phyloP scores from a whole-genome alignment of 2,113 vertebrate species.

The Ibidorhyncha struthersii region DNA sequence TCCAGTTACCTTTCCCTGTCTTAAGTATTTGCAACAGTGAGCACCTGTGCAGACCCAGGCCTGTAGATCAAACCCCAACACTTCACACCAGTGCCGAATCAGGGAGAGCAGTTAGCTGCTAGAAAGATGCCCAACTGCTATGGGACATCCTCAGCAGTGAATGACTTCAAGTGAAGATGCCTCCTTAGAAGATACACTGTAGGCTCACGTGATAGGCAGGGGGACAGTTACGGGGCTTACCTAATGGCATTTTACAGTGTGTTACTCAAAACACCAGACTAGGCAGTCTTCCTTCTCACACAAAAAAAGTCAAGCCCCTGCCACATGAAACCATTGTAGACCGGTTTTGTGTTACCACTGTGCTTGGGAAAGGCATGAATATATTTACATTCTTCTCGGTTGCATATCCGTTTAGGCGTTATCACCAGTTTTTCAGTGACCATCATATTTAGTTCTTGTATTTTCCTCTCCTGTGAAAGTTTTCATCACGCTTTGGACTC shows the following conservation, averaged over 20 bases:
- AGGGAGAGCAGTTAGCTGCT: rapidly evolving
- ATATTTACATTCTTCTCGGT: background rate
- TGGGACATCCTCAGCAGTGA: background rate
- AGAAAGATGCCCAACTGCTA: background rate
- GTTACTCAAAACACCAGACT: background rate
- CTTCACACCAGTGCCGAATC: background rate
- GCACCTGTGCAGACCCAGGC: background rate
- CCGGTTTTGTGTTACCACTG: background rate
- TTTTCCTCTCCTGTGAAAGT: slow-evolving; percentile 39
- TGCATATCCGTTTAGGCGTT: background rate
- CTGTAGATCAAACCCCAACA: background rate
- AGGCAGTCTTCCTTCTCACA: background rate
- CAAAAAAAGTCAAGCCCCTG: background rate
- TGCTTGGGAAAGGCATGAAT: too few species aligned
- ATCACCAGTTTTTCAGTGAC: background rate
- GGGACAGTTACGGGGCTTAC: background rate
- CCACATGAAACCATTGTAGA: background rate
- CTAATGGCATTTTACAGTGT: too few species aligned
- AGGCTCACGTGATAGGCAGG: rapidly evolving
- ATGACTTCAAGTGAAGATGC: background rate
- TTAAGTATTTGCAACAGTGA: background rate
- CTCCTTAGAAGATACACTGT: background rate
- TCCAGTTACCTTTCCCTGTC: background rate
- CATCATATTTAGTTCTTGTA: background rate
- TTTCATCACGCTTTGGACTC: slow-evolving; percentile 75